Evolutionary conservation across 1,140 invertebrate species (phyloP).

Genomic region (Drosophila persimilis): DNA sequence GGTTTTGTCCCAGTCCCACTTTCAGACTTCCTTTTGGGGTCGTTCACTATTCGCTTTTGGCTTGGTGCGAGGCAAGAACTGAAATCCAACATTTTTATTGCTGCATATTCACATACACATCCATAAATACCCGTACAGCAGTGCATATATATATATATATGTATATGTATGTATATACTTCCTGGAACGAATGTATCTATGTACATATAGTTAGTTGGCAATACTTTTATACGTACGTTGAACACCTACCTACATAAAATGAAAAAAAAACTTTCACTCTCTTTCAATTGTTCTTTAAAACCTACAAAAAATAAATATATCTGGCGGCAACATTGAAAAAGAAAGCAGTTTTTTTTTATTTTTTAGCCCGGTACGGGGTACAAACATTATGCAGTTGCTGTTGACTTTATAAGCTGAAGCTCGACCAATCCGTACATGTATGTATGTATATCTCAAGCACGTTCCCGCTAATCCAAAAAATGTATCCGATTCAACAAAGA

Average conservation of each 20-base stretch:
- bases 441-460: no score
- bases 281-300: conserved; percentile 77
- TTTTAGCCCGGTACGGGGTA: conserved; percentile 2
- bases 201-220: conserved; percentile 30
- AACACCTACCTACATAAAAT: conserved; percentile 13
- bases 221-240: conserved; percentile 26
- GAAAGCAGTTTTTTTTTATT: conserved; percentile 35
- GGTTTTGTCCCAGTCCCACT: conserved; percentile 30
- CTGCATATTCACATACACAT: conserved; percentile 60
- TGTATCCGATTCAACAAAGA: no score
- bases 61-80: conserved; percentile 76
- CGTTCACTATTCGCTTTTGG: conserved; percentile 55
- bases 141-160: conserved; percentile 37
- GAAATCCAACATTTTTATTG: conserved; percentile 81
- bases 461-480: no score
- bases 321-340: conserved; percentile 56
- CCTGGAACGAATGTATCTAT: conserved; percentile 11
- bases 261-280: conserved; percentile 76
- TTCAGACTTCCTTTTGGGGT: conserved; percentile 58
- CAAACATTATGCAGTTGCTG: no score
- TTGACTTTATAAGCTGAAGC: no score
- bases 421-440: no score
- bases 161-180: conserved; percentile 2
- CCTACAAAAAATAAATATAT: conserved; percentile 69
- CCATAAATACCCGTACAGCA: conserved; percentile 7